A percentile compares a stretch with the other conserved stretches of the same genome.
Conservation (phyloP, 2,113 vertebrate species). For the Mobula hypostoma region DNA sequence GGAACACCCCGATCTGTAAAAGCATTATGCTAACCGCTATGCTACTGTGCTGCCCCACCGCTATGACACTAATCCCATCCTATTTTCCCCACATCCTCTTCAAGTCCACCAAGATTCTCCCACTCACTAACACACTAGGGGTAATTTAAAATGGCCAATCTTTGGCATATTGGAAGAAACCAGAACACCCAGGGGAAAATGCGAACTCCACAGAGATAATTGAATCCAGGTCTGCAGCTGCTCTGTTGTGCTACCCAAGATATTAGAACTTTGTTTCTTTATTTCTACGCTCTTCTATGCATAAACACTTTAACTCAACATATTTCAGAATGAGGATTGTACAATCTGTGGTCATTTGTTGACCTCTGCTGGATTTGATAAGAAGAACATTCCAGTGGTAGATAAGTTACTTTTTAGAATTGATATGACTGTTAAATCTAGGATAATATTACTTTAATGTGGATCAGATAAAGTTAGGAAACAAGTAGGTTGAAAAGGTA, state of each 20-base stretch:
- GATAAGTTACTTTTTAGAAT: neutral
- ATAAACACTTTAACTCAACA: neutral
- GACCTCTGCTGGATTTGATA: slow-evolving; percentile 16
- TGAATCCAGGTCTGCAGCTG: too few species aligned
- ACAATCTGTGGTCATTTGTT: slow-evolving; percentile 5
- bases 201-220: too few species aligned
- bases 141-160: too few species aligned
- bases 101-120: too few species aligned
- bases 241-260: neutral
- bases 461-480: neutral
- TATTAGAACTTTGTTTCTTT: neutral
- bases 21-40: too few species aligned
- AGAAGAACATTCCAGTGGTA: neutral
- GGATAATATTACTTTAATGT: neutral
- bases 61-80: too few species aligned
- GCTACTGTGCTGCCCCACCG: too few species aligned
- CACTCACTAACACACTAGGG: too few species aligned
- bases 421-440: neutral
- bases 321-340: neutral
- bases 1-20: too few species aligned
- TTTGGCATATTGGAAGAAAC: too few species aligned
- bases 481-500: neutral
- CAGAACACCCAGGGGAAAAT: too few species aligned
- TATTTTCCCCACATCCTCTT: too few species aligned
- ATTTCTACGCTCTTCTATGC: neutral